A percentile compares a stretch with the other conserved stretches of the same genome.
Conservation (phyloP, 1,140 invertebrate species). For the Amphibalanus amphitrite region DNA sequence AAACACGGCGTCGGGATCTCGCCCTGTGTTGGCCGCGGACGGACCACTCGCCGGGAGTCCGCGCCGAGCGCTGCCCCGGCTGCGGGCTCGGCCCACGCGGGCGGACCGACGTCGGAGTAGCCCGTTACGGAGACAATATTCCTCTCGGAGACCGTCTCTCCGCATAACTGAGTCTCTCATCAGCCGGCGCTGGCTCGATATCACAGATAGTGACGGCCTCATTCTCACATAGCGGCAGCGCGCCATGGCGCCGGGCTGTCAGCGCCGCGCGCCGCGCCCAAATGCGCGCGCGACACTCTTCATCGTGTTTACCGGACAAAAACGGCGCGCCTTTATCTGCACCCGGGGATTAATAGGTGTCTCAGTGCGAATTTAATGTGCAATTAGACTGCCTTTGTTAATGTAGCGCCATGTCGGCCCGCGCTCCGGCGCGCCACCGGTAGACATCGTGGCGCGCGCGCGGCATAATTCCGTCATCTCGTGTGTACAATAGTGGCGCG, state of each 20-base stretch:
- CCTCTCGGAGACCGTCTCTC: no score
- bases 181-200: no score
- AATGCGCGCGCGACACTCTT: background rate
- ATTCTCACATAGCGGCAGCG: no score
- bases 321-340: background rate
- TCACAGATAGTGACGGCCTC: no score
- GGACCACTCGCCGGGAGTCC: no score
- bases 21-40: no score
- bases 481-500: background rate
- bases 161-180: no score
- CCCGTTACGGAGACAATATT: no score
- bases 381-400: slow-evolving; percentile 1
- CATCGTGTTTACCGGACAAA: background rate
- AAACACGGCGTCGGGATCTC: no score
- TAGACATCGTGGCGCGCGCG: background rate
- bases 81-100: no score
- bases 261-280: background rate
- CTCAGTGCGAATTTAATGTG: background rate
- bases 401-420: background rate
- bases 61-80: no score
- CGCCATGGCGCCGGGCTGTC: background rate
- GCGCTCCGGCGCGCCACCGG: background rate
- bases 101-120: no score
- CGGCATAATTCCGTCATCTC: background rate
- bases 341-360: background rate